Evolutionary conservation across 2,888 invertebrate genomes (phyloP).

Genomic region (Psylliodes chrysocephalus): DNA sequence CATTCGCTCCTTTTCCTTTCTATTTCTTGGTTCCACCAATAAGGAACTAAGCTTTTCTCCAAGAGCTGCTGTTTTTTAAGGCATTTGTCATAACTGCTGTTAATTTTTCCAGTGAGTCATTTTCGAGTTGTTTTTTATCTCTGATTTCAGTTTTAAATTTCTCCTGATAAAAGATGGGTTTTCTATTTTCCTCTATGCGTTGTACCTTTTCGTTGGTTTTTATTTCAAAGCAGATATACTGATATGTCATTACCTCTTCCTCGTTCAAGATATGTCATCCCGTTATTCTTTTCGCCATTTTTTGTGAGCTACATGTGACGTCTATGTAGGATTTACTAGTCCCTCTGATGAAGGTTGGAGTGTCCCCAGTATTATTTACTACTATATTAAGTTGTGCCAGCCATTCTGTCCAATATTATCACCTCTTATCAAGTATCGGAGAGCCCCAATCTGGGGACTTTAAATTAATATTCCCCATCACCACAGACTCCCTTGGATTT

Average conservation of each 20-base stretch:
- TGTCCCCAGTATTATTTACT: background rate
- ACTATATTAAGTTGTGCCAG: background rate
- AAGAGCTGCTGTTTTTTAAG: too few species aligned
- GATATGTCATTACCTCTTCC: background rate
- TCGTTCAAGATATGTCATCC: background rate
- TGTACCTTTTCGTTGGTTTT: background rate
- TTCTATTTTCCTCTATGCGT: background rate
- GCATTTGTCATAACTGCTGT: too few species aligned
- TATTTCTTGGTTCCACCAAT: slow-evolving; percentile 1
- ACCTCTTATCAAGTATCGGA: background rate
- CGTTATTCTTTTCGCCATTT: background rate
- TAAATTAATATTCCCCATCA: background rate
- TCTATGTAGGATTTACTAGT: too few species aligned
- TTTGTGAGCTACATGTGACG: background rate
- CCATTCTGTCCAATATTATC: slow-evolving; percentile 12
- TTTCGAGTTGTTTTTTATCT: too few species aligned
- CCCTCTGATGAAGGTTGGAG: slow-evolving; percentile 2
- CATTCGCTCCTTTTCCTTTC: background rate
- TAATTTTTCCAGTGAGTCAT: too few species aligned
- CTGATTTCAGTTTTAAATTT: too few species aligned
- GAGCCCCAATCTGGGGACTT: slow-evolving; percentile 14
- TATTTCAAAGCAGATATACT: background rate
- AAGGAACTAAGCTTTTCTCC: too few species aligned
- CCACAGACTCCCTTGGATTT: background rate
- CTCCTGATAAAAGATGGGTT: too few species aligned